Evolutionary conservation across 2,888 invertebrate genomes (phyloP).

Genomic region (Gnatocerus cornutus): DNA sequence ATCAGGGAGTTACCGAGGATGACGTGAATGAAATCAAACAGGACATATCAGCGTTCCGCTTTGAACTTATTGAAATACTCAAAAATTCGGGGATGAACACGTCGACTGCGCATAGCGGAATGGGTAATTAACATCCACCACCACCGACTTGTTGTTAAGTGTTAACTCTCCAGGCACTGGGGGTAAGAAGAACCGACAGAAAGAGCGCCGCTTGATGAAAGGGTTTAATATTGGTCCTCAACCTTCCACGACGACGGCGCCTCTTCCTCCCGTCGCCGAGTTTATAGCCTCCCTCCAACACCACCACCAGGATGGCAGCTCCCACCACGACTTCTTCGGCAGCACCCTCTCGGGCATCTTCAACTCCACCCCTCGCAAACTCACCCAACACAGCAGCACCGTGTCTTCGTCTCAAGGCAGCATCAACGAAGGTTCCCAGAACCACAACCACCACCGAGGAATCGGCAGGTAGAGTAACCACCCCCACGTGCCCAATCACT

Average conservation of each 20-base stretch:
- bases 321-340: constrained; percentile 77
- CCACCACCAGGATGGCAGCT: constrained; percentile 73
- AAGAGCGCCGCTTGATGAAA: constrained; percentile 94
- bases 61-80: constrained; percentile 96
- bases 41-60: constrained; percentile 98
- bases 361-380: constrained; percentile 72
- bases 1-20: constrained; percentile 98
- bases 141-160: too few relatives aligned
- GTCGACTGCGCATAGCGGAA: constrained; percentile 83
- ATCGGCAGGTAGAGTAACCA: constrained; percentile 54
- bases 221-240: constrained; percentile 92
- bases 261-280: constrained; percentile 84
- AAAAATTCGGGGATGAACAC: constrained; percentile 97
- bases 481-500: constrained; percentile 1
- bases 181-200: constrained; percentile 94
- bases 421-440: constrained; percentile 66
- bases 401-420: constrained; percentile 70
- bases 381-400: constrained; percentile 70
- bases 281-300: constrained; percentile 83
- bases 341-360: constrained; percentile 83
- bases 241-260: constrained; percentile 74
- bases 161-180: constrained; percentile 79
- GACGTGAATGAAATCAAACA: constrained; percentile 99
- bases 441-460: constrained; percentile 59
- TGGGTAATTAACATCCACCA: constrained; percentile 79